phyloP scores from a whole-genome alignment of 2,113 vertebrate genomes.

The Ceratotherium simum region DNA sequence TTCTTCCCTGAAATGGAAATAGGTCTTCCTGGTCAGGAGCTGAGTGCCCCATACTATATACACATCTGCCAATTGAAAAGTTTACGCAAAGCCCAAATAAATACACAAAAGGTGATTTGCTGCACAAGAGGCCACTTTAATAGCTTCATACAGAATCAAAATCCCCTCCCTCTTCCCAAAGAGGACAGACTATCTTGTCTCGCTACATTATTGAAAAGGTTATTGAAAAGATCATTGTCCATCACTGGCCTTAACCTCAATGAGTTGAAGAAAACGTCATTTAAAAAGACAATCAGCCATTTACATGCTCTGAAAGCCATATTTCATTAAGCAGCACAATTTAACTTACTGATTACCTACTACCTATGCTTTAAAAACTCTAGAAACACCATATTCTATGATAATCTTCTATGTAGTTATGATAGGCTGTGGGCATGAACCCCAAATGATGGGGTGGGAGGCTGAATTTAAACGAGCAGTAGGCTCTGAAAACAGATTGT shows the following conservation, averaged over 20 bases:
- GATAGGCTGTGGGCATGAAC: constrained; percentile 32
- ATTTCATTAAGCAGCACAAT: not conserved
- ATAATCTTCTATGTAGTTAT: not conserved
- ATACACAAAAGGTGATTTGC: not conserved
- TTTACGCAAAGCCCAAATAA: not conserved
- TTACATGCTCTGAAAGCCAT: not conserved
- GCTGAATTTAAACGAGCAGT: not conserved
- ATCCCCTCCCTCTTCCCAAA: not conserved
- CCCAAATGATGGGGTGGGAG: not conserved
- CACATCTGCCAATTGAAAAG: not conserved
- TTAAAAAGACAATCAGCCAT: not conserved
- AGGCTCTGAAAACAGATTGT: constrained; percentile 28
- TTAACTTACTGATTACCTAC: constrained; percentile 38
- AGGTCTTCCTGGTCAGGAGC: not conserved
- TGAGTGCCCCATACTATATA: not conserved
- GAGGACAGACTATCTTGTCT: not conserved
- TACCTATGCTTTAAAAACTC: constrained; percentile 35
- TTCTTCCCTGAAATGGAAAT: not conserved
- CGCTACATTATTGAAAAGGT: constrained; percentile 45
- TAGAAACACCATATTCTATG: not conserved
- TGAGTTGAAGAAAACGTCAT: constrained; percentile 34
- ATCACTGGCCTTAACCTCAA: constrained; percentile 2
- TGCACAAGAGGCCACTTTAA: not conserved
- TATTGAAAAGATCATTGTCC: not conserved
- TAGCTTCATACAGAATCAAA: not conserved